Conservation (phyloP, 2,113 vertebrate species). For the Willisornis vidua region DNA sequence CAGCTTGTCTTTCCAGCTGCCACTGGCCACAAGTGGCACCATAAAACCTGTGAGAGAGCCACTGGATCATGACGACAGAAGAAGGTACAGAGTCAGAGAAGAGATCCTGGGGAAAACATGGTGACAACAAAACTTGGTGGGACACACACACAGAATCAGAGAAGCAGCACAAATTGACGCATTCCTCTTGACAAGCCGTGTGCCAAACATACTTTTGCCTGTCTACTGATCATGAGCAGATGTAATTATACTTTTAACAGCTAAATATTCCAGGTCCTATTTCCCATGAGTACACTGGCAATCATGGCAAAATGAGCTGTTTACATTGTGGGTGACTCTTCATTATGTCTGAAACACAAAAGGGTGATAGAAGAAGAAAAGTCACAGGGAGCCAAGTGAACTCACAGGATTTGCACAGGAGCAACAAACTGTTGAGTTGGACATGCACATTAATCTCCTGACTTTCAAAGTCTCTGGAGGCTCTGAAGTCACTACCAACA, state of each 20-base stretch:
- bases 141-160: not conserved
- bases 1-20: not conserved
- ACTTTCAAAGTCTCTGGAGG: not conserved
- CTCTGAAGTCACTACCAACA: constrained; percentile 15
- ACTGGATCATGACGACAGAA: rapidly evolving
- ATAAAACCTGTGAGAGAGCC: not conserved
- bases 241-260: not conserved
- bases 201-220: not conserved
- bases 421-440: not conserved
- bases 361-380: not conserved
- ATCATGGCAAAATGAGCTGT: not conserved
- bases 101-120: not conserved
- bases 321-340: not conserved
- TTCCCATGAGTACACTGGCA: not conserved
- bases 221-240: not conserved
- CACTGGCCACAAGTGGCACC: not conserved
- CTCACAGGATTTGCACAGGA: not conserved
- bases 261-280: not conserved
- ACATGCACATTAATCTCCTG: not conserved
- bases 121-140: not conserved
- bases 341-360: not conserved
- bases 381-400: not conserved
- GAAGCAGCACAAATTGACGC: not conserved
- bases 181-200: not conserved
- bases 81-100: not conserved